Percentiles rank a stretch among this genome's conserved stretches.
These are phyloP conservation scores for Mystacides longicornis DNA, from an alignment of 2,888 invertebrate genomes.

Conservation along the genomic window DNA sequence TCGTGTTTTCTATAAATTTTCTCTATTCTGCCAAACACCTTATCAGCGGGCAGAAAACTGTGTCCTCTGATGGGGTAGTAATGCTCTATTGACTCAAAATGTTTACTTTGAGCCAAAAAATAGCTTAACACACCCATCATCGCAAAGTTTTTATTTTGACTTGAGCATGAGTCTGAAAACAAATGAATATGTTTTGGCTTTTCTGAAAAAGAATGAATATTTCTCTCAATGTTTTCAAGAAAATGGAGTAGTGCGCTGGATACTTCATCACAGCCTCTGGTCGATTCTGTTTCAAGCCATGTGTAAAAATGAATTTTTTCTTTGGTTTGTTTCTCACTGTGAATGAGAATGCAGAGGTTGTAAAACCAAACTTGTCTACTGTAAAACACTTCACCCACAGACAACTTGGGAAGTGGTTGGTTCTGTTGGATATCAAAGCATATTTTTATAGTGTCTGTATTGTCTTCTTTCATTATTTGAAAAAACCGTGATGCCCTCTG, in stretches of 20 bases:
- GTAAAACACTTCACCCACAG: slow-evolving; percentile 3
- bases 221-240: neutral
- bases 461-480: neutral
- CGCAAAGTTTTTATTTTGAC: neutral
- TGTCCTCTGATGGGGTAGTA: neutral
- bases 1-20: neutral
- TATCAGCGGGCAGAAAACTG: neutral
- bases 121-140: neutral
- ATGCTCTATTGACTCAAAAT: neutral
- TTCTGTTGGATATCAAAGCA: slow-evolving; percentile 1
- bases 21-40: neutral
- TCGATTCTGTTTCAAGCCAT: neutral
- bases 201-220: neutral
- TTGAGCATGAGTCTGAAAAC: neutral
- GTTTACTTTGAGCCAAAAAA: neutral
- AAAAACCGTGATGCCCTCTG: neutral
- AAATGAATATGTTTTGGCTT: neutral
- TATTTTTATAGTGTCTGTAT: neutral
- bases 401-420: neutral
- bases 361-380: neutral
- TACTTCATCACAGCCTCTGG: neutral
- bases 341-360: neutral
- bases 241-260: neutral
- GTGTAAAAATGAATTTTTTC: neutral
- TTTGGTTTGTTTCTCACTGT: neutral